Evolutionary conservation across 2,888 invertebrate genomes (phyloP), one percentile per base, ranked within the genome.

Genomic region (Drosophila crucigera): DNA sequence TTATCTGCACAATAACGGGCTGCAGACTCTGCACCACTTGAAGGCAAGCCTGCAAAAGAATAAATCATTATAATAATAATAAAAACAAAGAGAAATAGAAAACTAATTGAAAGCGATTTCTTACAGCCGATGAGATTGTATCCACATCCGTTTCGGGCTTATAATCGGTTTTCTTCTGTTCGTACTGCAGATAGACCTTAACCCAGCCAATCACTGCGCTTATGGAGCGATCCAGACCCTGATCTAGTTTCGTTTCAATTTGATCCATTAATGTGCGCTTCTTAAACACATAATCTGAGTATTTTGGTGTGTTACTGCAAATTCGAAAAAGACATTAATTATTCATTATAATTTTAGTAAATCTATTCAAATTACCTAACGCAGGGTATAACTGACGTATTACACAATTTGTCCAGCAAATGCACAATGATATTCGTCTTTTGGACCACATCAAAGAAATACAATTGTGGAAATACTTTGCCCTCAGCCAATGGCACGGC

Each of bases 151-250:
- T 96, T 90, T 98, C 98, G 0, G 97, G 97, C 87, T 96, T 97
- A 91, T 97, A 99, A 94, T 99, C 99, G 0, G 97, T 97, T 93
- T 98, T 99, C 94, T 97, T 98, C 94, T 99, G 99, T 92, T 99
- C 99, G 1, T 96, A 96, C 93, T 97, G 97, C 28, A 99, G 94
- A 87, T 98, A 96, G 65, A 97, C 94, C 92, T 97, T 97, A 0
- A 98, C 97, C 97, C 98, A 99, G 58, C 97, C 97, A 71, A 97
- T 96, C 31, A 99, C 96, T 0, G 98, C 97, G 76, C 96, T 96
- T 64, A 99, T 95, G 3, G 98, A 97, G 62, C 97, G 95, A 92
- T 98, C 97, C 71, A 98, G 92, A 0, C 98, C 98, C 0, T 95
- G 96, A 91, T 99, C 99, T 73, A 99, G 94, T 94, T 99, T 99